Conservation (phyloP, 1,140 invertebrate genomes). For the Mactra quadrangularis region DNA sequence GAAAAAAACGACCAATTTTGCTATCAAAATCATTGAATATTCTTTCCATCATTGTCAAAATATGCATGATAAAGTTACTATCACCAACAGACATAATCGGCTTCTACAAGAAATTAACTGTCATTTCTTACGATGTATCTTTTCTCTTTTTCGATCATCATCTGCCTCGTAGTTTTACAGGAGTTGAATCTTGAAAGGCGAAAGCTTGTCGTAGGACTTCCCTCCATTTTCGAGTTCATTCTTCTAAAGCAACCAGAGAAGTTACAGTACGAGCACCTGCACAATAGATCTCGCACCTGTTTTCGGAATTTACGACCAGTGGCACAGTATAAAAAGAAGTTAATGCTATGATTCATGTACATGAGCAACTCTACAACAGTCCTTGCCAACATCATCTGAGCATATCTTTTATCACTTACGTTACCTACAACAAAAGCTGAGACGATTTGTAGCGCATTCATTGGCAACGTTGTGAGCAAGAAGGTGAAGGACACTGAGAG, state of each 20-base stretch:
- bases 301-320: conserved; percentile 82
- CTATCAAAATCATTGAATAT: too few relatives aligned
- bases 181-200: conserved; percentile 2
- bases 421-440: conserved; percentile 71
- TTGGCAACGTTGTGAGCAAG: conserved; percentile 81
- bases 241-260: conserved; percentile 1
- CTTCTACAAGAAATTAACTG: too few relatives aligned
- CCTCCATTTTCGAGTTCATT: background rate
- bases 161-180: background rate
- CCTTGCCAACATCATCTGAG: conserved; percentile 70
- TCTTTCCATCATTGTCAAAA: too few relatives aligned
- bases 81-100: too few relatives aligned
- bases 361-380: conserved; percentile 81
- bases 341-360: conserved; percentile 83
- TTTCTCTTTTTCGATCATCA: conserved; percentile 8
- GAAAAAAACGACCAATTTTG: too few relatives aligned
- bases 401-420: conserved; percentile 51
- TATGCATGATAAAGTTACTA: too few relatives aligned
- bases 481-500: conserved; percentile 81
- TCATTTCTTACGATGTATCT: background rate
- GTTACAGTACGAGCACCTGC: conserved; percentile 21
- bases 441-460: conserved; percentile 79
- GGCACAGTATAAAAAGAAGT: conserved; percentile 83
- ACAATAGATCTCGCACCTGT: conserved; percentile 60
- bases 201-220: conserved; percentile 11